Evolutionary conservation across 2,113 vertebrate genomes (phyloP).

Genomic region (Electrona antarctica): DNA sequence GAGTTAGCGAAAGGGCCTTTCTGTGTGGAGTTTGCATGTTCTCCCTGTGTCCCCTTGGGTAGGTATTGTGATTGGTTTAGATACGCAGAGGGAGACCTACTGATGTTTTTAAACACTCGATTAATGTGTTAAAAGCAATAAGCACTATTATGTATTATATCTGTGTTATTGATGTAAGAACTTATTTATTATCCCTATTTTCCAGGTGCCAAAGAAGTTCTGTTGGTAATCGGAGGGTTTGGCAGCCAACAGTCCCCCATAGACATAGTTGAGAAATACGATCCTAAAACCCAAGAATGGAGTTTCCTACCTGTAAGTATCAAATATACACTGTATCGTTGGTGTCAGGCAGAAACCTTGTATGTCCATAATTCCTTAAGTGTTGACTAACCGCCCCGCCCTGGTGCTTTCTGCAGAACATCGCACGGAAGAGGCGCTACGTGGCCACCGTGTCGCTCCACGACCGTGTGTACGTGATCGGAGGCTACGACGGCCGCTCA

Average conservation of each 20-base stretch:
- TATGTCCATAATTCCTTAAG: not conserved
- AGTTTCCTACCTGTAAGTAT: constrained; percentile 93
- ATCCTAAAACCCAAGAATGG: constrained; percentile 98
- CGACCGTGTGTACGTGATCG: constrained; percentile 95
- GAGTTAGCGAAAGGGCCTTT: too few species aligned
- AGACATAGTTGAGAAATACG: constrained; percentile 97
- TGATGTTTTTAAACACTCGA: too few species aligned
- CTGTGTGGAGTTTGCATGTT: too few species aligned
- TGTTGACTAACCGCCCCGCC: not conserved
- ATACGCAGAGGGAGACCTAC: too few species aligned
- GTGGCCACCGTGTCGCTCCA: constrained; percentile 96
- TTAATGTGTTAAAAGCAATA: too few species aligned
- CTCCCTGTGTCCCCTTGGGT: too few species aligned
- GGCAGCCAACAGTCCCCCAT: constrained; percentile 98
- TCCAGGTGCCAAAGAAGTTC: constrained; percentile 95
- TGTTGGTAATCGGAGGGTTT: constrained; percentile 96
- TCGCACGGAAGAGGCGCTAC: constrained; percentile 94
- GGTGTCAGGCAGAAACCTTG: not conserved
- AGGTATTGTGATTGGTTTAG: too few species aligned
- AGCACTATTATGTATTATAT: too few species aligned
- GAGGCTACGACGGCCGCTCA: constrained; percentile 95
- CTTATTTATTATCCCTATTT: constrained; percentile 16
- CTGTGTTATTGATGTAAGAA: constrained; percentile 7
- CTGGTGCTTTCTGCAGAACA: constrained; percentile 80
- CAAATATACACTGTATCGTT: not conserved